Evolutionary conservation across 2,888 invertebrate species (phyloP).

Genomic region (Lordiphosa fenestrarum): DNA sequence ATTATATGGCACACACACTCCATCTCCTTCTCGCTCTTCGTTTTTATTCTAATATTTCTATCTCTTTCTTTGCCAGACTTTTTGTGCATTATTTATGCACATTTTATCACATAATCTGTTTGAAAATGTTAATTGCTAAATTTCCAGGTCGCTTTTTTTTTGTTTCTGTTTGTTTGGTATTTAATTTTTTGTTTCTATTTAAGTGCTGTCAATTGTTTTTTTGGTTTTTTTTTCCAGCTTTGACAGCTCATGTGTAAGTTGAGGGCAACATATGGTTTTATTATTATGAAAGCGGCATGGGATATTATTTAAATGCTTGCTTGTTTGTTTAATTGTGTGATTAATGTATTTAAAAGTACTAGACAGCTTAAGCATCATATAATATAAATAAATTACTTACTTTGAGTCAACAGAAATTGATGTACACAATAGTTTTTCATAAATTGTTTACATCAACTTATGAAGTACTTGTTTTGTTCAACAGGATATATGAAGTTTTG

Average conservation of each 20-base stretch:
- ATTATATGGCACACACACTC: constrained; percentile 50
- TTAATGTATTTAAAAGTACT: too few relatives aligned
- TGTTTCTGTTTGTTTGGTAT: constrained; percentile 14
- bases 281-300: constrained; percentile 2
- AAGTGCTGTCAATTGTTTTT: constrained; percentile 51
- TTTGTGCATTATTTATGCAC: constrained; percentile 52
- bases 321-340: too few relatives aligned
- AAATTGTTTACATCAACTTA: too few relatives aligned
- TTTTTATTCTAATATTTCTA: not conserved
- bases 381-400: too few relatives aligned
- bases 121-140: constrained; percentile 63
- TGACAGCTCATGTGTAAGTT: constrained; percentile 47
- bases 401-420: too few relatives aligned
- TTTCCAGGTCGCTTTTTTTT: constrained; percentile 22
- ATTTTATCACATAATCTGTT: constrained; percentile 65
- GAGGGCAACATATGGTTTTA: constrained; percentile 32
- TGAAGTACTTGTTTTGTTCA: too few relatives aligned
- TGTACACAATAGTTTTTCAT: too few relatives aligned
- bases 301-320: too few relatives aligned
- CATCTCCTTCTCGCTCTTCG: not conserved
- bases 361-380: too few relatives aligned
- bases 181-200: constrained; percentile 27
- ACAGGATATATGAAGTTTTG: too few relatives aligned
- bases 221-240: constrained; percentile 24
- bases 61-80: constrained; percentile 2